Base-by-base conservation (phyloP, 2,888 invertebrate species). In the Lasiommata megera region DNA sequence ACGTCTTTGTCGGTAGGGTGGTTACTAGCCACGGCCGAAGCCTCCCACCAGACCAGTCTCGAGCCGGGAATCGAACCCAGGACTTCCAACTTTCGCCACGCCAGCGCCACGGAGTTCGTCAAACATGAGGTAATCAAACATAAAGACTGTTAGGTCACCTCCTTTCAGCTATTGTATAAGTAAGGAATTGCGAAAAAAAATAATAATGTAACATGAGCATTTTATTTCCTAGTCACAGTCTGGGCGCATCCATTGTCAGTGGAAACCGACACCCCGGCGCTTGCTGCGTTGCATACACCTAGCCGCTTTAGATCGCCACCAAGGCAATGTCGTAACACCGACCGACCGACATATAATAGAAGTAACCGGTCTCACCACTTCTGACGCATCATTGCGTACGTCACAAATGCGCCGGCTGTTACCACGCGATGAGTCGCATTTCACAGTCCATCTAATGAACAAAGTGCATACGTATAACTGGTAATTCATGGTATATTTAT, bases 331-430 rank as follows among this genome's bases (percentile, higher is more conserved):
- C 70, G 76, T 75, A 72, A 74, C 68, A 76, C 80, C 77, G 76
- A 74, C 77, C 79, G 73, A 16, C 38, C 38, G 38, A 38, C 76
- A 74, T 72, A 81, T 80, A 82, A 84, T 79, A 73, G 74, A 72
- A 12, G 68, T 72, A 82, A 86, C 86, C 83, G 84, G 86, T 85
- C 76, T 62, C 69, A 67, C 73, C 73, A 73, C 74, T 72, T 72
- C 69, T 74, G 68, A 69, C 81, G 79, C 81, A 82, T 78, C 46
- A 38, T 41, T 73, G 70, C 67, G 71, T 72, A 77, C 77, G 77
- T 79, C 71, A 76, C 70, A 72, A 77, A 73, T 72, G 73, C 70
- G 69, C 67, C 68, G 68, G 67, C 63, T 73, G 77, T 63, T 60
- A 54, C 62, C 55, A 64, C 54, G 64, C 59, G 41, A 28, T 23